Base-by-base conservation (phyloP, 2,888 invertebrate species). In the Drosophila falleni region DNA sequence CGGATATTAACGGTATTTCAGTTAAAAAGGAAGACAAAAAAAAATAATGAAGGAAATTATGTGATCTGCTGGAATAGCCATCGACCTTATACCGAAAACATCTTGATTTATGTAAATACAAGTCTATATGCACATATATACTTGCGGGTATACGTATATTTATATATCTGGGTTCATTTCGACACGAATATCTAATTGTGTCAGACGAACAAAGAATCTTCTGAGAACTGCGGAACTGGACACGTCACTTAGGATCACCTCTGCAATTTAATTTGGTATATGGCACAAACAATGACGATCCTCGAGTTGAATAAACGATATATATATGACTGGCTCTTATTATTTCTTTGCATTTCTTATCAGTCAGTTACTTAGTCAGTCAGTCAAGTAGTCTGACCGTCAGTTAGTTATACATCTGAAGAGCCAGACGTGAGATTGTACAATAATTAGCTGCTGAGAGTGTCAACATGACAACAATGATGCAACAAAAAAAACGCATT, bases 141-240 rank as follows among this genome's bases (percentile, higher is more conserved):
- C 15, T 42, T 33, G 9, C 33, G 5, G 0, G 5, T 6, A 53
- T 39, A 41, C 53, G 4, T 26, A 15, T 51, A 31, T 31, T 4
- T 23, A n/a, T 39, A n/a, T 39, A 56, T 29, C 5, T 46, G 29
- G 23, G 41, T 4, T 8, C 39, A 29, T 26, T 39, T 31, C 37
- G 10, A 44, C 29, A 16, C 31, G 41, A 59, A 53, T 39, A 13
- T 41, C 53, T 41, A 55, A 73, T 73, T 71, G 33, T 71, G 55
- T 56, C 55, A 53, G 35, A 4, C 31, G 31, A 13, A 58, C 50
- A 50, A 56, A 37, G 26, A 42, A 8, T 15, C 35, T 61, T 37
- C n/a, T 41, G 33, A 73, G 55, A 72, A 72, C n/a, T 44, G n/a
- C 10, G 41, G 49, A 41, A 41, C 23, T 46, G 71, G 68, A 59